These are phyloP conservation scores for Copidosoma floridanum DNA, from an alignment of 1,140 invertebrate species.

Conservation along the genomic window DNA sequence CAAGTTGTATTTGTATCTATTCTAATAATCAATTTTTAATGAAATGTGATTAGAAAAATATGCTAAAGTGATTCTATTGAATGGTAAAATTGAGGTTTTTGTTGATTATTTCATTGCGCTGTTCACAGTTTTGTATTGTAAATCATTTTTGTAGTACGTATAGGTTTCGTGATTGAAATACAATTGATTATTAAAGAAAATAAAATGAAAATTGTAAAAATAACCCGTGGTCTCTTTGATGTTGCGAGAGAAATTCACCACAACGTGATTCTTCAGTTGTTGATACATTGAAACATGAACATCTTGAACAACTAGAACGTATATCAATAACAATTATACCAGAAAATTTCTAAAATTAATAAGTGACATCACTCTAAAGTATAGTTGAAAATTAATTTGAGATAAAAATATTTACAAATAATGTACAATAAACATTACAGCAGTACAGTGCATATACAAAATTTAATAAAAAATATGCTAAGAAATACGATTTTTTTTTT, in stretches of 20 bases:
- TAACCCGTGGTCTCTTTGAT: slow-evolving; percentile 10
- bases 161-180: slow-evolving; percentile 39
- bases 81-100: slow-evolving; percentile 47
- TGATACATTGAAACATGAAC: too few relatives aligned
- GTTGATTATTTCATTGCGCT: slow-evolving; percentile 37
- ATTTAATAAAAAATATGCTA: slow-evolving; percentile 21
- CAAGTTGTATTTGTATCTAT: slow-evolving; percentile 4
- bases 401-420: slow-evolving; percentile 29
- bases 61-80: slow-evolving; percentile 25
- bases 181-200: slow-evolving; percentile 27
- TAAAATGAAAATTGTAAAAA: slow-evolving; percentile 3
- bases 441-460: slow-evolving; percentile 23
- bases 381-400: slow-evolving; percentile 25
- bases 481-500: slow-evolving; percentile 2
- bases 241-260: slow-evolving; percentile 3
- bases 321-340: slow-evolving; percentile 17
- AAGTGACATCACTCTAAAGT: slow-evolving; percentile 24
- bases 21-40: slow-evolving; percentile 1
- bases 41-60: slow-evolving; percentile 22
- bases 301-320: not conserved
- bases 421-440: slow-evolving; percentile 27
- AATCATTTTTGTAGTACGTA: slow-evolving; percentile 34
- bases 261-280: too few relatives aligned
- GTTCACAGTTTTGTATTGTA: slow-evolving; percentile 32
- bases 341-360: slow-evolving; percentile 18